A percentile compares a stretch with the other conserved stretches of the same genome.
Evolutionary conservation across 2,113 vertebrate genomes (phyloP).

Genomic region (Melanostigma gelatinosum): DNA sequence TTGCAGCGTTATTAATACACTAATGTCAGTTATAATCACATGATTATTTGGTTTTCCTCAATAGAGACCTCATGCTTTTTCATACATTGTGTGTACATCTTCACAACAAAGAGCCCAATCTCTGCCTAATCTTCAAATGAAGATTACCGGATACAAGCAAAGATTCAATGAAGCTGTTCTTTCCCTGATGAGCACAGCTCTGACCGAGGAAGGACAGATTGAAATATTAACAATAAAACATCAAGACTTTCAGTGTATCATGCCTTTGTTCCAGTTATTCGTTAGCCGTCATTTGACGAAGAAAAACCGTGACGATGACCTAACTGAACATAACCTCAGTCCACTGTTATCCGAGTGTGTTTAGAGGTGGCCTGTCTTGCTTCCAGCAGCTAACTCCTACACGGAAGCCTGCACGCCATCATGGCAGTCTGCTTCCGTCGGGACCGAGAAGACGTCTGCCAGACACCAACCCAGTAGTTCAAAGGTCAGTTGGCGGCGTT

Average conservation of each 20-base stretch:
- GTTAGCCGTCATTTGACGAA: background rate
- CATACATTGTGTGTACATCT: background rate
- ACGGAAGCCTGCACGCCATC: conserved; percentile 88
- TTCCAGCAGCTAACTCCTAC: conserved; percentile 83
- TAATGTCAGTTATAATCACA: background rate
- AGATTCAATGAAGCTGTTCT: background rate
- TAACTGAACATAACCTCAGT: background rate
- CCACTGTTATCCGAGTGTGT: background rate
- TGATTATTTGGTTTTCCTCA: background rate
- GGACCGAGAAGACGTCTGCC: conserved; percentile 80
- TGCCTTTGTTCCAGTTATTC: background rate
- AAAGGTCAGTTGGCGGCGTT: conserved; percentile 82
- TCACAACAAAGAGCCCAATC: background rate
- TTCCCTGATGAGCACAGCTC: background rate
- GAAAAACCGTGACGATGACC: background rate
- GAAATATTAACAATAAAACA: background rate
- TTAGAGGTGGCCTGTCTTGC: conserved; percentile 30
- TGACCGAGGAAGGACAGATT: background rate
- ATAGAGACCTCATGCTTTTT: background rate
- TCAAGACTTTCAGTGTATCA: background rate
- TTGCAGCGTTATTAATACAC: background rate
- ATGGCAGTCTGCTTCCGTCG: conserved; percentile 73
- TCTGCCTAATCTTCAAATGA: background rate
- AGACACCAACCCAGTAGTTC: conserved; percentile 79
- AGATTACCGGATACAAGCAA: background rate